These are phyloP conservation scores for Anastrepha ludens DNA, from an alignment of 1,140 invertebrate genomes.

Conservation along the genomic window DNA sequence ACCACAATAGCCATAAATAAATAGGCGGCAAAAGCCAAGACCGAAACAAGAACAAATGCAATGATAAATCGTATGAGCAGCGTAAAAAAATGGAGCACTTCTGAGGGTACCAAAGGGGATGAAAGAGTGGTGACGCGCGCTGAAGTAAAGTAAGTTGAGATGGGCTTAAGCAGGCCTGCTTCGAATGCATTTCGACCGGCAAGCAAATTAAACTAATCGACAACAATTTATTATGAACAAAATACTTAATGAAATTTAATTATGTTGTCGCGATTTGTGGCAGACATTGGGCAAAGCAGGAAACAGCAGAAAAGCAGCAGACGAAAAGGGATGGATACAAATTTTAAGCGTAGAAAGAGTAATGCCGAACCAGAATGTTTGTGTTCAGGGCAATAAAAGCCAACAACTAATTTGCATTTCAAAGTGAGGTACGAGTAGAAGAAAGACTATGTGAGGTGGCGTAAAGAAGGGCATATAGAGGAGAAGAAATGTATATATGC, in stretches of 20 bases:
- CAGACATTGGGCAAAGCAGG: not conserved
- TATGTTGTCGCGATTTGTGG: conserved; percentile 41
- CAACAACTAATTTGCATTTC: conserved; percentile 29
- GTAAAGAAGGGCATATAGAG: not conserved
- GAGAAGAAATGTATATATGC: too few relatives aligned
- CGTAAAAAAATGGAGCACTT: conserved; percentile 30
- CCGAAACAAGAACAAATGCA: not conserved
- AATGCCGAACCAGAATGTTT: not conserved
- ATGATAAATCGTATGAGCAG: not conserved
- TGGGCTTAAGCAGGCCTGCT: not conserved
- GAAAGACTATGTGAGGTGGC: not conserved
- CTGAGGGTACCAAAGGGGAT: too few relatives aligned
- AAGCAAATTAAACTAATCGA: conserved; percentile 52
- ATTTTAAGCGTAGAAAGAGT: too few relatives aligned
- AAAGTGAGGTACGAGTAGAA: not conserved
- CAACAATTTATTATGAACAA: conserved; percentile 54
- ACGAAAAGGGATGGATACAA: not conserved
- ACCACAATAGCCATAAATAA: conserved; percentile 25
- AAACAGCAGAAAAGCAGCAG: not conserved
- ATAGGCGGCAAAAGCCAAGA: not conserved
- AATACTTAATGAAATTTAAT: conserved; percentile 55
- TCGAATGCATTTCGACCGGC: not conserved
- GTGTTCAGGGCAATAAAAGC: not conserved
- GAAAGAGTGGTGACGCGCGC: not conserved
- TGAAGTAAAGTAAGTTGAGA: not conserved